Conservation (phyloP, 2,797 vertebrate species). For the Poecilia wingei region DNA sequence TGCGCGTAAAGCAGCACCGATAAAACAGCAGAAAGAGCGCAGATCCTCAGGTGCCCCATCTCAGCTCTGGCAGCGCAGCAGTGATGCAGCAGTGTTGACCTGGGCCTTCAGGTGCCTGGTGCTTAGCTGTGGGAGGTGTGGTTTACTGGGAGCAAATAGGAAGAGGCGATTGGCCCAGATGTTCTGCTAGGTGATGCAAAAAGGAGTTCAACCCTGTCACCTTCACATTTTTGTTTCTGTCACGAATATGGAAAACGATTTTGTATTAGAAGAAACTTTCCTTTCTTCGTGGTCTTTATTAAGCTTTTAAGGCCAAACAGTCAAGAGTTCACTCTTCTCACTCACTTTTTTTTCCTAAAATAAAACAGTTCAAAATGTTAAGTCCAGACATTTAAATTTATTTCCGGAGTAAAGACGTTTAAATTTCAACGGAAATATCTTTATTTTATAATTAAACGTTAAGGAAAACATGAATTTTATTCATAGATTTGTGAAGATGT, state of each 20-base stretch:
- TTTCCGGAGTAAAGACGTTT: neutral
- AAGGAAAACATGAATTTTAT: neutral
- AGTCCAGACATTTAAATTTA: neutral
- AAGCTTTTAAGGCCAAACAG: neutral
- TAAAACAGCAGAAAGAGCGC: conserved; percentile 13
- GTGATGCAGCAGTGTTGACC: conserved; percentile 42
- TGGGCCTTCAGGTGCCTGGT: conserved; percentile 52
- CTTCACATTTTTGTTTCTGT: neutral
- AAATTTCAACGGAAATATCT: neutral
- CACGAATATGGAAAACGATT: neutral
- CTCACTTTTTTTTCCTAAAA: neutral
- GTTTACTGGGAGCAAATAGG: conserved; percentile 29
- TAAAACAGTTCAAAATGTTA: neutral
- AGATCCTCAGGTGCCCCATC: conserved; percentile 41
- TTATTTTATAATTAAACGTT: neutral
- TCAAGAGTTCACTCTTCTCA: neutral
- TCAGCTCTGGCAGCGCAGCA: conserved; percentile 33
- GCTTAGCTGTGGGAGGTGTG: conserved; percentile 44
- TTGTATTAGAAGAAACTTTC: neutral
- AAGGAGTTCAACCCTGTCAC: neutral
- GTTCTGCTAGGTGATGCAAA: neutral
- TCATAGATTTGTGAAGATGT: neutral
- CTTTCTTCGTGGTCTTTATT: neutral
- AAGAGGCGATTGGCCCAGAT: conserved; percentile 31
- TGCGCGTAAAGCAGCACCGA: conserved; percentile 57